Evolutionary conservation across 1,140 invertebrate species (phyloP).

Genomic region (Schmidtea mediterranea): DNA sequence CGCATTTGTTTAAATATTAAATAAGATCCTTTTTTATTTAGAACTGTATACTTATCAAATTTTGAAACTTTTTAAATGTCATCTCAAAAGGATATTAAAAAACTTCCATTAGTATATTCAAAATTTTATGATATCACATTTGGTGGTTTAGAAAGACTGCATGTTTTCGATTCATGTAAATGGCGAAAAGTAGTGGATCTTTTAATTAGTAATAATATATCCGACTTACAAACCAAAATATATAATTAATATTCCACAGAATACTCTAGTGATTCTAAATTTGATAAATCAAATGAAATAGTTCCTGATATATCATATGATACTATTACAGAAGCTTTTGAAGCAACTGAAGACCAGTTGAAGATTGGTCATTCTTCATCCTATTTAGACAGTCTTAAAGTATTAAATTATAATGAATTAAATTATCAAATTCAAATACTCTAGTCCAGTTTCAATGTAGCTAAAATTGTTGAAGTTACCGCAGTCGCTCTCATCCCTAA

Average conservation of each 20-base stretch:
- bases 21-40: no score
- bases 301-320: background rate
- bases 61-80: no score
- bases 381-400: background rate
- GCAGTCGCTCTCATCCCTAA: constrained; percentile 43
- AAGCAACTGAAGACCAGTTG: background rate
- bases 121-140: constrained; percentile 52
- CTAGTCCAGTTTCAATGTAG: constrained; percentile 47
- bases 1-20: no score
- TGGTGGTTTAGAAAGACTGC: constrained; percentile 46
- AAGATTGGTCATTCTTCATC: no score
- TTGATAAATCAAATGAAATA: no score
- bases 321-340: background rate
- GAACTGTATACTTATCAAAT: no score
- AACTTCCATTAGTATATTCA: constrained; percentile 42
- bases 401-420: background rate
- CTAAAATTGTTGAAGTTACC: constrained; percentile 46
- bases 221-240: no score
- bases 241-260: no score
- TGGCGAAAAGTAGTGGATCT: constrained; percentile 41
- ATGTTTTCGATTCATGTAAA: constrained; percentile 62
- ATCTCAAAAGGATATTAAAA: no score
- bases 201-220: constrained; percentile 34
- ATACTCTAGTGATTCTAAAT: no score
- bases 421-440: constrained; percentile 17